These are phyloP conservation scores for Nyctalus aviator DNA, from an alignment of 2,797 vertebrate species.

Conservation along the genomic window DNA sequence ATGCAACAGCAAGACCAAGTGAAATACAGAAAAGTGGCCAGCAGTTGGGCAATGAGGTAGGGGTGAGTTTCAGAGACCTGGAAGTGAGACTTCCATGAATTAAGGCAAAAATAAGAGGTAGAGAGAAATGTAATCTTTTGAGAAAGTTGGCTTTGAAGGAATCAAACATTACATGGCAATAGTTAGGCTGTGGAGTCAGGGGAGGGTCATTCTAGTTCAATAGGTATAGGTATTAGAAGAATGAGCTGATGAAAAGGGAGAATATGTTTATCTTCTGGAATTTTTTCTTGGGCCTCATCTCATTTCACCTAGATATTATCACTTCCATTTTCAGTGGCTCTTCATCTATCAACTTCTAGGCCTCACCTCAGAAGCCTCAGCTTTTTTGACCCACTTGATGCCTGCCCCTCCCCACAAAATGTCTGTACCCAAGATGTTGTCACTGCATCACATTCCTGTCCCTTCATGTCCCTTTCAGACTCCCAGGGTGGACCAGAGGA, in stretches of 20 bases:
- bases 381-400: neutral
- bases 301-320: neutral
- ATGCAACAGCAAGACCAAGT: neutral
- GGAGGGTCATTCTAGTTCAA: neutral
- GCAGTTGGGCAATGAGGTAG: too few relatives aligned
- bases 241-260: neutral
- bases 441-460: neutral
- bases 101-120: neutral
- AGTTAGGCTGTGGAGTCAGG: neutral
- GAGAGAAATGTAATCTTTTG: neutral
- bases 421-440: neutral
- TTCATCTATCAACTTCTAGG: too few relatives aligned
- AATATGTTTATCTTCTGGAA: neutral
- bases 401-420: neutral
- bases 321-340: neutral
- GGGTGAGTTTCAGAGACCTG: neutral
- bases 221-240: neutral
- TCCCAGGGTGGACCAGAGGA: neutral
- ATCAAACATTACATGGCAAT: neutral
- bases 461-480: neutral
- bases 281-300: neutral
- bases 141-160: slow-evolving; percentile 22
- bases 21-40: neutral
- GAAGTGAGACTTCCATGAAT: neutral
- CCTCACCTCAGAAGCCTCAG: neutral